phyloP scores from a whole-genome alignment of 1,140 invertebrate genomes.

The Aphelinus certus region DNA sequence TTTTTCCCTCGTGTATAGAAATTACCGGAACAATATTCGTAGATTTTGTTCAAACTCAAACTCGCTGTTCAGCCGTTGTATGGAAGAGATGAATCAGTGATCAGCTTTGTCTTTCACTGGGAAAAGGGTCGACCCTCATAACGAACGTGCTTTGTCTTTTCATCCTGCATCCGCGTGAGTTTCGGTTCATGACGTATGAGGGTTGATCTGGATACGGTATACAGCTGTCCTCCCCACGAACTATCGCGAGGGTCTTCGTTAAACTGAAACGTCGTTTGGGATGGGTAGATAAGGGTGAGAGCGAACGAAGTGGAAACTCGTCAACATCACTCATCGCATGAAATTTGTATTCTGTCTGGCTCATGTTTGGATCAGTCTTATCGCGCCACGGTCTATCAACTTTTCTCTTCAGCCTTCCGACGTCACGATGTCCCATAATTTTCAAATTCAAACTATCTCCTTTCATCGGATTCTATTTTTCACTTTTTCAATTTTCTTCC shows the following conservation, averaged over 20 bases:
- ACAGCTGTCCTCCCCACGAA: not conserved
- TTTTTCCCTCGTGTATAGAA: no score
- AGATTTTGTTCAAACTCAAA: no score
- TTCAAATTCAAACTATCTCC: constrained; percentile 40
- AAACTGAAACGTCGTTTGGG: constrained; percentile 20
- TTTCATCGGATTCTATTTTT: constrained; percentile 30
- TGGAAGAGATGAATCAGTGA: no score
- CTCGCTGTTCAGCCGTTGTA: no score
- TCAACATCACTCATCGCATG: constrained; percentile 52
- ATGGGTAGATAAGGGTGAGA: constrained; percentile 29
- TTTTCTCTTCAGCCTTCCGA: constrained; percentile 50
- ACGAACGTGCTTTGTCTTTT: not conserved
- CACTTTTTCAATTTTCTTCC: constrained; percentile 14
- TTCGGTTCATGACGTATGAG: not conserved
- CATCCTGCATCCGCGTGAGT: constrained; percentile 23
- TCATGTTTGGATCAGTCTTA: constrained; percentile 50
- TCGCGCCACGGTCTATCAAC: constrained; percentile 57
- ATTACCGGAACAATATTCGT: no score
- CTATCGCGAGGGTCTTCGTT: constrained; percentile 31
- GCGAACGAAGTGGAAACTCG: constrained; percentile 56
- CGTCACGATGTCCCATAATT: constrained; percentile 53
- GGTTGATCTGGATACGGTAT: constrained; percentile 26
- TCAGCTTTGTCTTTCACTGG: no score
- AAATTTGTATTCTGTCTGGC: constrained; percentile 56
- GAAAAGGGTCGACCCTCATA: not conserved